Conservation (phyloP, 1,140 invertebrate species). For the Apocrypta bakeri region DNA sequence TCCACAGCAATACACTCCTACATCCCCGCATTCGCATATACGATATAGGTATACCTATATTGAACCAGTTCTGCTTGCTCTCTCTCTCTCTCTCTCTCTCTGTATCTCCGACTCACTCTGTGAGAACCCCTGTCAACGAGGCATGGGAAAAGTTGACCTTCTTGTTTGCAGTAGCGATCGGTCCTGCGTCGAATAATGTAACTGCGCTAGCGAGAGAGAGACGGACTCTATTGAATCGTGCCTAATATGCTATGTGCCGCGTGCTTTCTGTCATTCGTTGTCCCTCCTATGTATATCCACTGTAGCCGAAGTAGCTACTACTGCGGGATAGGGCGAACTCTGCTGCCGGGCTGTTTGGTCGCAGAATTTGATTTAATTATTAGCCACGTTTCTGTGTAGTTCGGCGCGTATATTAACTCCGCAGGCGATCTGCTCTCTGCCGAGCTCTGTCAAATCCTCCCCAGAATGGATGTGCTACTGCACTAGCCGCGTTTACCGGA, state of each 20-base stretch:
- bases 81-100: no score
- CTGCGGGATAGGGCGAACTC: not conserved
- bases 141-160: constrained; percentile 73
- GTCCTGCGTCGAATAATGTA: constrained; percentile 68
- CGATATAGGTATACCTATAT: no score
- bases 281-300: constrained; percentile 58
- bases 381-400: not conserved
- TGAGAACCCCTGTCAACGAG: constrained; percentile 68
- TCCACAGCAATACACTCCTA: no score
- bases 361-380: constrained; percentile 47
- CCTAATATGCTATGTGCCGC: constrained; percentile 65
- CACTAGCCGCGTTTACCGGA: not conserved
- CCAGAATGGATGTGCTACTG: not conserved
- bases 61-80: no score
- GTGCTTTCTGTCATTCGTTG: constrained; percentile 60
- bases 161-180: constrained; percentile 72
- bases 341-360: not conserved
- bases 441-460: no score
- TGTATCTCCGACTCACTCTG: constrained; percentile 14
- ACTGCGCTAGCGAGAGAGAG: constrained; percentile 51
- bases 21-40: no score
- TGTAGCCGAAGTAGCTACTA: not conserved
- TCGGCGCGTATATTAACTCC: constrained; percentile 20
- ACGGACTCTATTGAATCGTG: constrained; percentile 69
- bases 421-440: constrained; percentile 13